These are phyloP conservation scores for Scaptomyza graminum DNA, from an alignment of 1,140 invertebrate genomes.

Conservation along the genomic window DNA sequence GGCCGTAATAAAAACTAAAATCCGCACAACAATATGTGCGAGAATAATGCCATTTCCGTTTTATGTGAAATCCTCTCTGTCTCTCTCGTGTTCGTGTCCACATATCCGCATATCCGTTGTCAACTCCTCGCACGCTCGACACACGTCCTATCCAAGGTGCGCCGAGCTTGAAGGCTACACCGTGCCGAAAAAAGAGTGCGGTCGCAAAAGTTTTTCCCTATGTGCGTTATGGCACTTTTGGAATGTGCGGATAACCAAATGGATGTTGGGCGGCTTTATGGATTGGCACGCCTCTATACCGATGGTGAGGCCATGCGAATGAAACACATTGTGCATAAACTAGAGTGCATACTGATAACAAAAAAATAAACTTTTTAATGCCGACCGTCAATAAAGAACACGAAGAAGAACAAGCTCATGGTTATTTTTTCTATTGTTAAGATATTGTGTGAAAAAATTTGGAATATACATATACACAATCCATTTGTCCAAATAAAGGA, in stretches of 20 bases:
- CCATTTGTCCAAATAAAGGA: neutral
- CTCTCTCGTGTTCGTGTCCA: constrained; percentile 53
- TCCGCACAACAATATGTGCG: constrained; percentile 82
- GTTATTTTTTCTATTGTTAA: constrained; percentile 5
- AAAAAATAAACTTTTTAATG: constrained; percentile 14
- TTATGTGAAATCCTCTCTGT: constrained; percentile 79
- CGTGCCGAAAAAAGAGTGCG: constrained; percentile 43
- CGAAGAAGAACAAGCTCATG: neutral
- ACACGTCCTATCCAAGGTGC: constrained; percentile 25
- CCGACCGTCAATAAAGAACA: neutral
- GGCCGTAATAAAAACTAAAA: constrained; percentile 82
- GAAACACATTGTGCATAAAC: constrained; percentile 8
- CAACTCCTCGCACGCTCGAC: constrained; percentile 3
- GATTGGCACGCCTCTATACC: constrained; percentile 24
- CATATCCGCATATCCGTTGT: constrained; percentile 52
- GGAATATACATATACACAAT: neutral
- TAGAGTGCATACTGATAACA: constrained; percentile 16
- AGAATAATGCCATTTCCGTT: constrained; percentile 82
- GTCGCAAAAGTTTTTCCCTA: constrained; percentile 10
- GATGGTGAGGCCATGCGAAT: constrained; percentile 1
- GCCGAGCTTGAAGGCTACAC: constrained; percentile 29
- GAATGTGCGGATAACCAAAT: constrained; percentile 35
- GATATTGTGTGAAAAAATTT: constrained; percentile 3
- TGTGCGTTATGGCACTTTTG: constrained; percentile 49
- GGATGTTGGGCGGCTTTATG: constrained; percentile 25